Evolutionary conservation across 30 jellyfish, hydroid and myxozoan genomes (phyloP), one percentile per base, ranked within the genome.

Genomic region (Chrysaora quinquecirrha): DNA sequence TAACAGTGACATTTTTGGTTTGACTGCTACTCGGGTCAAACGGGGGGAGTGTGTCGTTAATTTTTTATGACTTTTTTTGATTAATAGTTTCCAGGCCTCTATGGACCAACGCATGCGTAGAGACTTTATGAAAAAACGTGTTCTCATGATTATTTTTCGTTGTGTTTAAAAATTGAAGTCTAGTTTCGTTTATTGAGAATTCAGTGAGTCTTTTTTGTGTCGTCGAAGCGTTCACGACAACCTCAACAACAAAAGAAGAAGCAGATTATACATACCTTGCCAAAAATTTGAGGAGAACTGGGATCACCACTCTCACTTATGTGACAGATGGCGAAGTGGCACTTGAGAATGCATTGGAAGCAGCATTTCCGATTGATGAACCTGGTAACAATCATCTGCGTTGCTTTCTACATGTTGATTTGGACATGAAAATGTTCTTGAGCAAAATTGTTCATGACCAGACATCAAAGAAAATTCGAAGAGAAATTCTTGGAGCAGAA

Each of bases 301-400:
- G 72, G 56, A 38, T 48, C 72, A 72, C 70, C 56, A 34, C 70
- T 22, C 56, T 72, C 63, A 72, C 72, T 1, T 72, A 72, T 48
- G 84, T 30, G 47, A 72, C 72, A 25, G 84, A 72, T 48, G 84
- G 84, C 63, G 84, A 72, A 72, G 71, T 38, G 48, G 84, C 84
- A 6, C 71, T 72, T n/a, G 72, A 48, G 56, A 72, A 38, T 34
- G 73, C 72, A 71, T 66, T 66, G 0, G 78, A 66, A 66, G 78
- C 52, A 27, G 64, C 60, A 29, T 66, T 66, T 66, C n/a, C 78
- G 25, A 66, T 66, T 22, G 61, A 66, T 33, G 78, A 66, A 29
- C 52, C 20, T 10, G 78, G 52, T 29, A 66, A 66, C 60, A 33
- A 34, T 21, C 83, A 71, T 46, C 34, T 71, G 73, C 73, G 73